These are phyloP conservation scores for Lasioglossum lativentre DNA, from an alignment of 2,888 invertebrate genomes.

Conservation along the genomic window DNA sequence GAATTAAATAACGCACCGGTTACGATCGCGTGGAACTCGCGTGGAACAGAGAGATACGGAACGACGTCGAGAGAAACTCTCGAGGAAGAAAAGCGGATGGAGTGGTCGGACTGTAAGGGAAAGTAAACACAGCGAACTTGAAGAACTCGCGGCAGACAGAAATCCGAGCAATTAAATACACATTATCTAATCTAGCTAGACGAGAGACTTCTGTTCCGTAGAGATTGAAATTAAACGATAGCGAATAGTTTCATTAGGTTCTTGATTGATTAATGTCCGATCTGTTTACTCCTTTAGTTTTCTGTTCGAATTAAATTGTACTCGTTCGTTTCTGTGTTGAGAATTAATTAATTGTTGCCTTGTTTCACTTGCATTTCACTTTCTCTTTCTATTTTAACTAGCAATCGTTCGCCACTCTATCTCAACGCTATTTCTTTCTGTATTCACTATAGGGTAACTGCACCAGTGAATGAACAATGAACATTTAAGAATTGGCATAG, in stretches of 20 bases:
- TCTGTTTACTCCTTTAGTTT: neutral
- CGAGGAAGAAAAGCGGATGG: slow-evolving; percentile 1
- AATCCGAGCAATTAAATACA: slow-evolving; percentile 5
- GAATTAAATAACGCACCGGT: slow-evolving; percentile 7
- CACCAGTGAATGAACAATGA: no score
- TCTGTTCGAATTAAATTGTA: neutral
- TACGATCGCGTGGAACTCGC: neutral
- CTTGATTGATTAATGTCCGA: neutral
- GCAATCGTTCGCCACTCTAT: neutral
- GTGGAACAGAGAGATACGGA: neutral
- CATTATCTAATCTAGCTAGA: neutral
- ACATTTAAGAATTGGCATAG: no score
- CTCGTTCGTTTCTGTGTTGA: neutral
- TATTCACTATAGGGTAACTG: no score
- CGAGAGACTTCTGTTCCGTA: neutral
- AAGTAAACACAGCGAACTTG: slow-evolving; percentile 19
- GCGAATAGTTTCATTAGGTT: neutral
- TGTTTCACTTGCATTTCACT: neutral
- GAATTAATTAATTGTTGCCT: neutral
- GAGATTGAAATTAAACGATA: neutral
- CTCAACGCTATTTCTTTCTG: no score
- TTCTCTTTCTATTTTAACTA: neutral
- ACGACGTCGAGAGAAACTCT: neutral
- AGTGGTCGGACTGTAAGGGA: neutral
- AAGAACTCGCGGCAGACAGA: neutral